phyloP scores from a whole-genome alignment of 2,113 vertebrate genomes.

The Phocoena phocoena region DNA sequence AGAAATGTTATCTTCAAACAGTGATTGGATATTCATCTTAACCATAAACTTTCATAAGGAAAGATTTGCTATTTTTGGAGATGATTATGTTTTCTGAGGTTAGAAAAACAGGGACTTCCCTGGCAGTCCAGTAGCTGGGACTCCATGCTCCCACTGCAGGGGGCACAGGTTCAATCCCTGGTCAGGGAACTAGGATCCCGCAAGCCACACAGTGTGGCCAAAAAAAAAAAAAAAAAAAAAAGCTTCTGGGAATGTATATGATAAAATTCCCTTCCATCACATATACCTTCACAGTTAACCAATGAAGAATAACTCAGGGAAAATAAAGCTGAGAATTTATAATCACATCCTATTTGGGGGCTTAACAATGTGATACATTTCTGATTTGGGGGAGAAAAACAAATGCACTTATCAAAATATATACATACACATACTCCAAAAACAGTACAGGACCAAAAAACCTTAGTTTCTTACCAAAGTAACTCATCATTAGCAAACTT shows the following conservation, averaged over 20 bases:
- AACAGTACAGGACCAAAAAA: neutral
- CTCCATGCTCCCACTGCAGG: too few relatives aligned
- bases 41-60: neutral
- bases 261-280: slow-evolving; percentile 30
- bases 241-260: neutral
- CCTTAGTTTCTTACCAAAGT: slow-evolving; percentile 6
- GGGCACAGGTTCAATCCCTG: too few relatives aligned
- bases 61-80: neutral
- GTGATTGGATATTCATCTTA: neutral
- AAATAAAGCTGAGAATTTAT: slow-evolving; percentile 29
- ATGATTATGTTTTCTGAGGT: slow-evolving; percentile 1
- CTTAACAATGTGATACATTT: neutral
- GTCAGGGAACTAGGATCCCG: too few relatives aligned
- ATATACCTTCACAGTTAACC: slow-evolving; percentile 13
- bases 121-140: too few relatives aligned
- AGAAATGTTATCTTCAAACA: neutral
- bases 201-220: too few relatives aligned
- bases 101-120: neutral
- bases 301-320: slow-evolving; percentile 3
- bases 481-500: slow-evolving; percentile 19
- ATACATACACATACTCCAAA: neutral
- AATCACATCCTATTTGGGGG: neutral
- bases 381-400: neutral
- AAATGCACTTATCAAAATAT: slow-evolving; percentile 28
- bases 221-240: too few relatives aligned